Conservation (phyloP, 2,113 vertebrate species). For the Isichthys henryi region DNA sequence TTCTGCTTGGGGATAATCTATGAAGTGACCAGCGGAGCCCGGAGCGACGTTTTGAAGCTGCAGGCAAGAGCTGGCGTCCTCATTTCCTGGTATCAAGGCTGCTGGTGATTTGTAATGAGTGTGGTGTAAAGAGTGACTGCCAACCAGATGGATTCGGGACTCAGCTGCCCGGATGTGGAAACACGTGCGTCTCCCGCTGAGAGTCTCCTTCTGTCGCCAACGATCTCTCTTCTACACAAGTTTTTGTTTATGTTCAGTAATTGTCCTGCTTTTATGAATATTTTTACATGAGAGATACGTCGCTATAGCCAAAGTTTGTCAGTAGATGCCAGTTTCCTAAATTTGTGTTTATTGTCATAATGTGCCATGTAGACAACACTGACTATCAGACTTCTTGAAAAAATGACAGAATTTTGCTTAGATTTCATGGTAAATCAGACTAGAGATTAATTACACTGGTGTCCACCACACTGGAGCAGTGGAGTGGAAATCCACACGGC, state of each 20-base stretch:
- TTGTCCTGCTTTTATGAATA: neutral
- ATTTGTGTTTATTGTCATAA: neutral
- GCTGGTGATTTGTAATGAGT: neutral
- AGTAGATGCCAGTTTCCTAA: neutral
- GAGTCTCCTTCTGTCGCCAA: neutral
- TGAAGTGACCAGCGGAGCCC: neutral
- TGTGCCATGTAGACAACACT: neutral
- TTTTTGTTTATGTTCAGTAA: neutral
- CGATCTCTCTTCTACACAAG: neutral
- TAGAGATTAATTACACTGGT: neutral
- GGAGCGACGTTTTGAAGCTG: neutral
- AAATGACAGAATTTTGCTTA: neutral
- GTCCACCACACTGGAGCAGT: neutral
- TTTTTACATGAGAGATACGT: neutral
- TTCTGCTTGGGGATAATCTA: neutral
- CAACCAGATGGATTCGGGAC: neutral
- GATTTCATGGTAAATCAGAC: neutral
- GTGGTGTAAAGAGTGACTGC: neutral
- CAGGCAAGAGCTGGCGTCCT: neutral
- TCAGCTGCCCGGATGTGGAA: neutral
- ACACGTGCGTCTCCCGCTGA: neutral
- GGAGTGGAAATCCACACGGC: neutral
- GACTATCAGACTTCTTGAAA: neutral
- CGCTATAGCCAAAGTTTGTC: neutral
- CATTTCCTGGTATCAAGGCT: neutral